A percentile compares a stretch with the other conserved stretches of the same genome.
Evolutionary conservation across 2,888 invertebrate genomes (phyloP).

Genomic region (Tetheella fluctuosa): DNA sequence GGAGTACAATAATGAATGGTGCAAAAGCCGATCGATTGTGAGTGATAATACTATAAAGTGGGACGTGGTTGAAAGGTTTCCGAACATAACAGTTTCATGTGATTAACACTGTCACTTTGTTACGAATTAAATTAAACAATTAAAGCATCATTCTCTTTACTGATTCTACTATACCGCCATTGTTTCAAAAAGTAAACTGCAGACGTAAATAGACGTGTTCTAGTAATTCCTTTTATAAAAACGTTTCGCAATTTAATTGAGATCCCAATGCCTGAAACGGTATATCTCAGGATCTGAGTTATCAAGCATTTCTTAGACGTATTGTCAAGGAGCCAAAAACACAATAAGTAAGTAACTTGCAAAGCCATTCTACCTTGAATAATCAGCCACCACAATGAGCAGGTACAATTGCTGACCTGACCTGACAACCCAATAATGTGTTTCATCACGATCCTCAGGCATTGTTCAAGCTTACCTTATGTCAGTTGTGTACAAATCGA

Average conservation of each 20-base stretch:
- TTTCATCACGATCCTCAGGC: slow-evolving; percentile 10
- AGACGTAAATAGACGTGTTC: no score
- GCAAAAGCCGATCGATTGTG: slow-evolving; percentile 28
- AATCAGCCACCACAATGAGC: neutral
- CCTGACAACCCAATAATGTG: slow-evolving; percentile 1
- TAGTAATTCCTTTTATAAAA: no score
- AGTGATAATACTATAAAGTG: slow-evolving; percentile 28
- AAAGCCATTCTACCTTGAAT: slow-evolving; percentile 10
- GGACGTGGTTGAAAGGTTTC: slow-evolving; percentile 18
- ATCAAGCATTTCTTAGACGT: neutral
- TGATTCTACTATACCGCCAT: no score
- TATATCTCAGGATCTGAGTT: neutral
- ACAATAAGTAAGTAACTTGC: neutral
- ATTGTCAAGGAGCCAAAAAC: neutral
- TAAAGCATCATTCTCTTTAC: no score
- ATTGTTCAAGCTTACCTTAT: slow-evolving; percentile 7
- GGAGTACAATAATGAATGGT: slow-evolving; percentile 37
- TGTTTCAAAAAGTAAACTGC: no score
- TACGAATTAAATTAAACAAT: no score
- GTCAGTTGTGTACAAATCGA: slow-evolving; percentile 12
- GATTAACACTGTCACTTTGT: neutral
- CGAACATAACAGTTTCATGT: slow-evolving; percentile 3
- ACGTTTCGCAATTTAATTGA: no score
- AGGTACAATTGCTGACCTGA: slow-evolving; percentile 6
- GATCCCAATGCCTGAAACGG: no score